Base-by-base conservation (phyloP, 2,888 invertebrate species). In the Monoplex corrugatus region DNA sequence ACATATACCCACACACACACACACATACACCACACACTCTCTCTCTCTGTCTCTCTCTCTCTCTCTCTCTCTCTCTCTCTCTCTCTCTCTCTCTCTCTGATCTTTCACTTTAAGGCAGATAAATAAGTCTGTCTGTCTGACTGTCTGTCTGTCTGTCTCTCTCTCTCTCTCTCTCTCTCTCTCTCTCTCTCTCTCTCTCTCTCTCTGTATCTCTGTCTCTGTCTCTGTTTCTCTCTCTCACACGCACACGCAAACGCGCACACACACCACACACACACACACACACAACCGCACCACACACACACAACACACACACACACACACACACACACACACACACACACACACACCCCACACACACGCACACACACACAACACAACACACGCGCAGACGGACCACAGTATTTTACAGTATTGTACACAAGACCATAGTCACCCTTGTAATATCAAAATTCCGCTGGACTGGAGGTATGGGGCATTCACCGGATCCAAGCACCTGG, bases 201-300 rank as follows among this genome's bases (percentile, higher is more conserved):
- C 63, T 16, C 13, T 63, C 63, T 16, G 13, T 63, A 16, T 16
- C 13, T 63, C 63, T 63, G 13, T 63, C 63, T 63, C 13, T 63
- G 23, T 63, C 13, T 63, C 63, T 16, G 23, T 16, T n/a, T n/a
- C n/a, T n/a, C n/a, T n/a, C n/a, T n/a, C n/a, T 28, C 63, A 68
- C 19, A 28, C 28, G 28, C 63, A 28, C 28, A 68, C 63, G 28
- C 50, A 13, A 32, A 10, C 72, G 8, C 35, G 35, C 5, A 32
- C 72, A 72, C 35, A 75, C 38, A 75, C n/a, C 19, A 75, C 75
- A 38, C 75, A 75, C 38, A 38, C 5, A 75, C 35, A 75, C 75
- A 75, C 38, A 75, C 68, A 68, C 68, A 68, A 28, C 28, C 68
- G 32, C 68, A 68, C 68, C 68, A 68, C 68, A 68, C 68, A 68